A percentile compares a stretch with the other conserved stretches of the same genome.
phyloP scores from a whole-genome alignment of 2,888 invertebrate genomes.

The Drosophila prostipennis region DNA sequence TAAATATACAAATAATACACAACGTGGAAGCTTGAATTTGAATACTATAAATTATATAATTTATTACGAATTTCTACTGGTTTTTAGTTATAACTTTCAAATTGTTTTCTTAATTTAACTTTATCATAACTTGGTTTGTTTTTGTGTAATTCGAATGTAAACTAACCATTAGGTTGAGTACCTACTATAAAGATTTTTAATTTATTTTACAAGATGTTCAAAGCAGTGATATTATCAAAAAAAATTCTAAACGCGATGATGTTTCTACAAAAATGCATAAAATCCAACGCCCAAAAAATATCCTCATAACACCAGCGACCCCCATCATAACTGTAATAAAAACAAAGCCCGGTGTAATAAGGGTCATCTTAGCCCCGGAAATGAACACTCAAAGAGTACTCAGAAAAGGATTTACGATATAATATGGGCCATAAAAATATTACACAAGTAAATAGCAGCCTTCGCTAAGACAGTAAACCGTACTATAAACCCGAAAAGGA shows the following conservation, averaged over 20 bases:
- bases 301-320: not conserved
- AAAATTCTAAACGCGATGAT: not conserved
- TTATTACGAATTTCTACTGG: too few species aligned
- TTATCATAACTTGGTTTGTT: too few species aligned
- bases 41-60: too few species aligned
- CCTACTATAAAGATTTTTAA: not conserved
- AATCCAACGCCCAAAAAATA: not conserved
- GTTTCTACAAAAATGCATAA: not conserved
- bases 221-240: not conserved
- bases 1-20: not conserved
- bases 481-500: conserved; percentile 12
- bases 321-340: not conserved
- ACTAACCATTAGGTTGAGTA: too few species aligned
- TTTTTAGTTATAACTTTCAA: too few species aligned
- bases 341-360: not conserved
- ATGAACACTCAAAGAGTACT: conserved; percentile 22
- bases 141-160: too few species aligned
- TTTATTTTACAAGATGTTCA: not conserved
- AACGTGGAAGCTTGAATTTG: too few species aligned
- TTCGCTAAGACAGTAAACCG: conserved; percentile 2
- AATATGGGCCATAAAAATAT: conserved; percentile 33
- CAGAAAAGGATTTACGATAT: conserved; percentile 30
- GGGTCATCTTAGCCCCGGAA: conserved; percentile 18
- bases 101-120: too few species aligned
- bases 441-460: conserved; percentile 30